Evolutionary conservation across 2,888 invertebrate genomes (phyloP), one percentile per base, ranked within the genome.

Genomic region (Nymphalis urticae): DNA sequence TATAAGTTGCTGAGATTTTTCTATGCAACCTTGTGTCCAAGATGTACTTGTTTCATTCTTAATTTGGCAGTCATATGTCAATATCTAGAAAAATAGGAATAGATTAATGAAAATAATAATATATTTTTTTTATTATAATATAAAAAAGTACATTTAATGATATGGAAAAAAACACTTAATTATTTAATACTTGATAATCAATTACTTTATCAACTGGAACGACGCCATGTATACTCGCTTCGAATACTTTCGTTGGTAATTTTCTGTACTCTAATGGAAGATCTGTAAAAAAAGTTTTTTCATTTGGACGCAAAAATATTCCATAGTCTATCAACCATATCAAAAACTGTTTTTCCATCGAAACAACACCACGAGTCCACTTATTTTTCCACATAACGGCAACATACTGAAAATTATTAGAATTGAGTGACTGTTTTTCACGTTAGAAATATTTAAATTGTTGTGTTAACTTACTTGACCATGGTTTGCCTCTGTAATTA

Each of bases 271-370:
- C 77, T 1, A 73, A 10, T 6, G 85, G 82, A 42, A 87, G 71
- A 48, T 83, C 74, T 0, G 80, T 74, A 68, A 75, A 82, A 7
- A 84, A 72, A 10, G 81, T 84, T 19, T 75, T 80, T 2, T 82
- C 81, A 70, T 75, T 76, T 0, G 84, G 81, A 1, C 82, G 75
- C 54, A 87, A 69, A 71, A 76, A 83, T 36, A 80, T 75, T 0
- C 87, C 87, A 75, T 81, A 80, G 64, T 88, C 87, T 48, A 87
- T 75, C 17, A 88, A 76, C 87, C 88, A 88, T 65, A 88, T 84
- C 6, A 79, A 66, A 68, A 83, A 80, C 51, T 82, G 79, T 1
- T 73, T 70, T 67, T 87, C 83, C 79, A 84, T 76, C 2, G 78
- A 76, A 2, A 87, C 73, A 17, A 88, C 71, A 9, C 86, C 88